Base-by-base conservation (phyloP, 2,113 vertebrate species). In the Hemiprocne comata region DNA sequence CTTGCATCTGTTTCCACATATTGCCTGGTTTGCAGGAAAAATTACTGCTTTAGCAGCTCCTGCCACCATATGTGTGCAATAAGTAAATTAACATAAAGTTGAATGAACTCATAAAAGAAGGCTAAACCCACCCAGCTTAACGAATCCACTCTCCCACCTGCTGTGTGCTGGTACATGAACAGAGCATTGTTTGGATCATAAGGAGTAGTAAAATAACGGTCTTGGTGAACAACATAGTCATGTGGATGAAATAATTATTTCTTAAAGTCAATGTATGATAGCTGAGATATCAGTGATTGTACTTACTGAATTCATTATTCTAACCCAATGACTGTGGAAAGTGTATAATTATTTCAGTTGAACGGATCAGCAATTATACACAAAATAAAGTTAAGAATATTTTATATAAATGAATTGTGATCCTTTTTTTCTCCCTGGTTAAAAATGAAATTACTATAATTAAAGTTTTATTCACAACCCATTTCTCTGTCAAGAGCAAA, bases 1-100 rank as follows among this genome's bases (percentile, higher is more conserved):
- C 57, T 85, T 87, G 54, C 61, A 85, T 87, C 93, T 89, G 48
- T 89, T 94, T 89, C 74, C 84, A 3, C 13, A 67, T 88, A 55
- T 91, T 94, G 53, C 34, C 64, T 95, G 94, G 42, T 93, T 90
- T 95, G 53, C 50, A 91, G 74, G 83, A 80, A 77, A 96, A 89
- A 58, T 90, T 96, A 92, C 67, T 94, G 78, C 89, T 96, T 90
- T 90, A 96, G 87, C 82, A 95, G 70, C 40, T 96, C 97, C 87
- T 77, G 33, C 58, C 28, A 85, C 95, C 95, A 92, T 96, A 96
- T 97, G 94, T 84, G 73, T 91, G 94, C 85, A 97, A 80, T 90
- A 97, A 97, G 94, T 90, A 97, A 97, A 96, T 90, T 93, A 97
- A 97, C 80, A 96, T 91, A 95, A 97, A 97, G 96, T 89, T 93